Evolutionary conservation across 1,140 invertebrate species (phyloP).

Genomic region (Zophobas morio): DNA sequence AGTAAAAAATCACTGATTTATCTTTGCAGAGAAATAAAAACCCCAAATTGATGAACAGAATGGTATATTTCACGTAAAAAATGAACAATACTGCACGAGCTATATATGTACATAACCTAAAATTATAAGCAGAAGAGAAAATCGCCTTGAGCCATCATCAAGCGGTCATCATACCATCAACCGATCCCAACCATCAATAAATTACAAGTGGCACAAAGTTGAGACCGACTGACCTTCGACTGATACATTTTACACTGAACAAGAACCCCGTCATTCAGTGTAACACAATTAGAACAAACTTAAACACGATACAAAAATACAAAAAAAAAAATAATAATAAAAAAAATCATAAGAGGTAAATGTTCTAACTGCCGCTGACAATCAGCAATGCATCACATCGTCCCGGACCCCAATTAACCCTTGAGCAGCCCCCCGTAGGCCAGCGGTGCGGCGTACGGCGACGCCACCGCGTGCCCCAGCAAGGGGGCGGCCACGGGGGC

Average conservation of each 20-base stretch:
- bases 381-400: constrained; percentile 9
- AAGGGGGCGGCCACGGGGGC: constrained; percentile 8
- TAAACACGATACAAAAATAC: too few relatives aligned
- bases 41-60: constrained; percentile 14
- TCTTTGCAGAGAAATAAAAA: background rate
- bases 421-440: constrained; percentile 7
- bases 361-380: constrained; percentile 10
- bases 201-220: constrained; percentile 24
- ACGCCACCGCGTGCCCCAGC: background rate
- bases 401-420: constrained; percentile 14
- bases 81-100: constrained; percentile 34
- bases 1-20: background rate
- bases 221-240: background rate
- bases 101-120: constrained; percentile 37
- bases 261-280: constrained; percentile 30
- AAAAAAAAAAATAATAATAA: too few relatives aligned
- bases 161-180: constrained; percentile 10
- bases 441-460: background rate
- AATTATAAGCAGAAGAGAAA: constrained; percentile 18
- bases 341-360: constrained; percentile 3
- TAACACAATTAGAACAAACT: constrained; percentile 23
- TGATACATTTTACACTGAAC: constrained; percentile 38
- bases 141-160: constrained; percentile 17
- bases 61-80: constrained; percentile 29
- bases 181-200: constrained; percentile 17